Conservation (phyloP, 2,888 invertebrate species). For the Dryocosmus kuriphilus region DNA sequence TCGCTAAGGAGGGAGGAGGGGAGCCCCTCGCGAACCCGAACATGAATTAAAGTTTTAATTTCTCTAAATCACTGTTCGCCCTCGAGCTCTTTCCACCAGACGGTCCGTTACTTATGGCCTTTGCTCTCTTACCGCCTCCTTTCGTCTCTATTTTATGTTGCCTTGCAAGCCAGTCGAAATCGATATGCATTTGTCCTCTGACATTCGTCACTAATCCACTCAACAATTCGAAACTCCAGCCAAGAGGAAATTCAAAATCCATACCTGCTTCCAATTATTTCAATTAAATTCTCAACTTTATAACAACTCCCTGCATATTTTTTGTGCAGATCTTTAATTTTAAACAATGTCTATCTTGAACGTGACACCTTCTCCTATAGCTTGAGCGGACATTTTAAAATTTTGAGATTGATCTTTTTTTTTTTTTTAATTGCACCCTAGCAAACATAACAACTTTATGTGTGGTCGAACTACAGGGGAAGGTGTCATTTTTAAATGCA, state of each 20-base stretch:
- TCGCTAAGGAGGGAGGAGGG: constrained; percentile 53
- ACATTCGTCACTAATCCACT: constrained; percentile 51
- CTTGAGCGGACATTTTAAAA: no score
- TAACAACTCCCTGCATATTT: no score
- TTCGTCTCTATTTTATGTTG: constrained; percentile 66
- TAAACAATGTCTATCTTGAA: no score
- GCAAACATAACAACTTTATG: no score
- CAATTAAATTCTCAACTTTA: neutral
- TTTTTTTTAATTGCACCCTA: no score
- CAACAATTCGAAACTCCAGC: constrained; percentile 17
- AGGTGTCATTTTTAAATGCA: neutral
- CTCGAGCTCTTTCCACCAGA: constrained; percentile 74
- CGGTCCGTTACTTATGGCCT: constrained; percentile 76
- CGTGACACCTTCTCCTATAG: no score
- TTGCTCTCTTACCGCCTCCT: constrained; percentile 72
- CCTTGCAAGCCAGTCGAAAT: constrained; percentile 64
- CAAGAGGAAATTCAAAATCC: neutral
- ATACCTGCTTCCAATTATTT: constrained; percentile 33
- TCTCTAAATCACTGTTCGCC: constrained; percentile 77
- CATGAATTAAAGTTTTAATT: constrained; percentile 78
- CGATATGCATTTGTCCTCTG: constrained; percentile 70
- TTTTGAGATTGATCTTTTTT: no score
- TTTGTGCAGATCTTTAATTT: no score
- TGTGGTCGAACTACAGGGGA: no score
- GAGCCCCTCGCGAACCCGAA: constrained; percentile 68